These are phyloP conservation scores for Puntigrus tetrazona DNA, from an alignment of 2,113 vertebrate species.

Conservation along the genomic window DNA sequence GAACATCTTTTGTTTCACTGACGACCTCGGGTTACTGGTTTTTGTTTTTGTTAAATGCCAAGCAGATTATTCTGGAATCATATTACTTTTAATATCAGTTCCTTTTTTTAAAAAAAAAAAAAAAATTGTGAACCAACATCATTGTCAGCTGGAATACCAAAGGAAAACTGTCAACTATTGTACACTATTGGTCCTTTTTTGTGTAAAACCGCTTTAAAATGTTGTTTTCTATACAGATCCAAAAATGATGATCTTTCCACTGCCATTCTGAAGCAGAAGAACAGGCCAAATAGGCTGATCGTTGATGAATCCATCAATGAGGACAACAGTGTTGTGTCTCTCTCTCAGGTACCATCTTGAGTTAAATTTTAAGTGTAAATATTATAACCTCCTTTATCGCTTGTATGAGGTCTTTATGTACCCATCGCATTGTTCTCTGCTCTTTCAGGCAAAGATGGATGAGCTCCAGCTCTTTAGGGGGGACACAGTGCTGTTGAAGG, in stretches of 20 bases:
- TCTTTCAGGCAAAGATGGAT: constrained; percentile 92
- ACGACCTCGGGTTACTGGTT: neutral
- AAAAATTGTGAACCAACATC: neutral
- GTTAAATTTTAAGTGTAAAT: neutral
- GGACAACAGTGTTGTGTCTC: constrained; percentile 98
- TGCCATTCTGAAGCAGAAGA: constrained; percentile 98
- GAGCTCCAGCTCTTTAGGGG: constrained; percentile 97
- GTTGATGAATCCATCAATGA: constrained; percentile 99
- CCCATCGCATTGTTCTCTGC: neutral
- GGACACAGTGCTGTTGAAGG: constrained; percentile 96
- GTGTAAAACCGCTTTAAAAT: neutral
- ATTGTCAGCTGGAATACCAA: neutral
- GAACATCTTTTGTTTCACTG: neutral
- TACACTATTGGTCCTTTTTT: neutral
- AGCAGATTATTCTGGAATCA: neutral
- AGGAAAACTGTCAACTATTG: neutral
- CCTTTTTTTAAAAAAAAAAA: too few species aligned
- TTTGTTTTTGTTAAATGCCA: neutral
- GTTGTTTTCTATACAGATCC: constrained; percentile 73
- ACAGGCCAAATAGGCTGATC: constrained; percentile 95
- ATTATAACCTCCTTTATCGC: neutral
- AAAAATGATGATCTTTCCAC: constrained; percentile 97
- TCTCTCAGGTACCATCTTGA: constrained; percentile 85
- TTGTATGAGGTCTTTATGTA: neutral
- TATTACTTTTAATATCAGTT: neutral